These are phyloP conservation scores for Palloptera scutellata DNA, from an alignment of 2,888 invertebrate genomes.

Conservation along the genomic window DNA sequence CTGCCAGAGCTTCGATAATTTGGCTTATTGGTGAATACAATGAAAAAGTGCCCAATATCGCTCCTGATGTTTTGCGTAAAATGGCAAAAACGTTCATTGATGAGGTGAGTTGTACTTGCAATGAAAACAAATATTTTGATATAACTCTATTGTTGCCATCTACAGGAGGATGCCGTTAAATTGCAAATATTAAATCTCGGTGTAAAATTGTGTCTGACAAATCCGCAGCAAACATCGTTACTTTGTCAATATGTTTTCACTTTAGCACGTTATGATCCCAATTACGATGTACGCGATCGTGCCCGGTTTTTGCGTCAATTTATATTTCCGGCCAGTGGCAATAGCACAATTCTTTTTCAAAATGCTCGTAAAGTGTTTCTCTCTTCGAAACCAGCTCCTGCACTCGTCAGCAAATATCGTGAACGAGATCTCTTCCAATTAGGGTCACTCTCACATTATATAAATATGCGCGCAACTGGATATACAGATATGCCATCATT, in stretches of 20 bases:
- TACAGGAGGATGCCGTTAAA: conserved; percentile 91
- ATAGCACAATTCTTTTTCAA: conserved; percentile 68
- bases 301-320: conserved; percentile 88
- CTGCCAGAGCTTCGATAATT: conserved; percentile 90
- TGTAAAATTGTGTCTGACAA: conserved; percentile 89
- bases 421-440: conserved; percentile 88
- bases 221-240: conserved; percentile 83
- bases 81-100: conserved; percentile 87
- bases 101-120: conserved; percentile 70
- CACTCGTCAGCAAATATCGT: conserved; percentile 84
- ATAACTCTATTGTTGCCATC: conserved; percentile 25
- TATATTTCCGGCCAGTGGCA: conserved; percentile 70
- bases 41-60: conserved; percentile 82
- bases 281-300: conserved; percentile 96
- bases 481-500: conserved; percentile 89
- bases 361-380: conserved; percentile 87
- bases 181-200: conserved; percentile 94
- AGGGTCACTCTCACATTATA: conserved; percentile 93
- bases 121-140: neutral
- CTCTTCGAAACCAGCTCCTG: conserved; percentile 92
- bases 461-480: conserved; percentile 84
- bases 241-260: conserved; percentile 93
- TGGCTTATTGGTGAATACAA: conserved; percentile 93
- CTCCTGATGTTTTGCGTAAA: conserved; percentile 88
- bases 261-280: conserved; percentile 94